A percentile compares a stretch with the other conserved stretches of the same genome.
Conservation (phyloP, 2,113 vertebrate species). For the Labeo rohita region DNA sequence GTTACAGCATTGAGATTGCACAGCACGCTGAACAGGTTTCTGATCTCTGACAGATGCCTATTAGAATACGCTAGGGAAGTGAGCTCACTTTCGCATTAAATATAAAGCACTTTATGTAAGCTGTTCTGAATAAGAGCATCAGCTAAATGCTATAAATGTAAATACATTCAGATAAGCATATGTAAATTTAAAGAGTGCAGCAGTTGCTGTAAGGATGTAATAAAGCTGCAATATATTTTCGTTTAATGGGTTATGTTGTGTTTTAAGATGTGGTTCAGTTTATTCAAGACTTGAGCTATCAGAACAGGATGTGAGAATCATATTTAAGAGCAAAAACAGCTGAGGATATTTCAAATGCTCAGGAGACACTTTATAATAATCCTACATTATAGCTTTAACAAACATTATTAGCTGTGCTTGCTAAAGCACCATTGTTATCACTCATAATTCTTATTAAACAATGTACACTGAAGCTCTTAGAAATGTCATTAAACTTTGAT, state of each 20-base stretch:
- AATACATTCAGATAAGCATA: not conserved
- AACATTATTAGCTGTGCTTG: not conserved
- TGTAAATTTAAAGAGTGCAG: not conserved
- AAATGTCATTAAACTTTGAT: not conserved
- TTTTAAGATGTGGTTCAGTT: not conserved
- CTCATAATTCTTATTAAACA: not conserved
- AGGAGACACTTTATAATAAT: not conserved
- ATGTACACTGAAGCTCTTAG: not conserved
- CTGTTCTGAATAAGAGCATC: not conserved
- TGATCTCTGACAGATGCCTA: not conserved
- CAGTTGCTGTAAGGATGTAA: not conserved
- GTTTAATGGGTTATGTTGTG: too few relatives aligned
- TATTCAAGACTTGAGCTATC: not conserved
- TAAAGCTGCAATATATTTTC: not conserved
- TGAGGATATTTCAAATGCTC: not conserved
- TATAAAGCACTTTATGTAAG: constrained; percentile 1
- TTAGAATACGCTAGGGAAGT: not conserved
- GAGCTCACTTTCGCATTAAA: not conserved
- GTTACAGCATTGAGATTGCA: not conserved
- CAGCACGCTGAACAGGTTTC: not conserved
- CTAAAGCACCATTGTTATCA: not conserved
- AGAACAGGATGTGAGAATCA: not conserved
- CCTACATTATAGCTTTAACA: not conserved
- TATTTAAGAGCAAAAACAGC: not conserved
- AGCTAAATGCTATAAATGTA: not conserved